Conservation (phyloP, 2,797 vertebrate genomes). For the Sciurus vulgaris region DNA sequence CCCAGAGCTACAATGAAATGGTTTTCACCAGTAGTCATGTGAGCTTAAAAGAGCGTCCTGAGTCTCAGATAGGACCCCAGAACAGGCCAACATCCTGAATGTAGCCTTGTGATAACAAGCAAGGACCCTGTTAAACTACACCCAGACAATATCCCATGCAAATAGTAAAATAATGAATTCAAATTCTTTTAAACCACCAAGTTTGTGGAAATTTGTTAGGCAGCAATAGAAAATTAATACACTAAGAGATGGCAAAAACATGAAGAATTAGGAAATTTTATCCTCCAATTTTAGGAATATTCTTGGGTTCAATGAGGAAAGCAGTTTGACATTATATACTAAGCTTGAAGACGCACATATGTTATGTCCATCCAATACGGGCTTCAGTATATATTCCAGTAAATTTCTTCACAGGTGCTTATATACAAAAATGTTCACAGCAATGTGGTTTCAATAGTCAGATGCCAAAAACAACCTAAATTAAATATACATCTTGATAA, state of each 20-base stretch:
- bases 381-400: fast-evolving
- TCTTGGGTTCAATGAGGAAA: conserved; percentile 8
- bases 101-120: background rate
- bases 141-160: background rate
- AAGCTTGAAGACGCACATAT: background rate
- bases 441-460: background rate
- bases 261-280: background rate
- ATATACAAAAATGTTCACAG: background rate
- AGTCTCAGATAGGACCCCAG: background rate
- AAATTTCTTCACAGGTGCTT: background rate
- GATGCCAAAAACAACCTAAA: background rate
- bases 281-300: background rate
- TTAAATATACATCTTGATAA: background rate
- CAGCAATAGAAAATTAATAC: background rate
- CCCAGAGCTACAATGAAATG: background rate
- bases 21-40: background rate
- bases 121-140: background rate
- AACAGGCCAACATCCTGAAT: background rate
- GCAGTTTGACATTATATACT: background rate
- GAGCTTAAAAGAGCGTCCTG: background rate
- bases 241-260: conserved; percentile 24
- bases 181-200: conserved; percentile 7
- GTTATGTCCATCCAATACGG: background rate
- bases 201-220: background rate
- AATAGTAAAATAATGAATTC: background rate